Conservation (phyloP, 2,797 vertebrate species). For the Chrysolophus pictus region DNA sequence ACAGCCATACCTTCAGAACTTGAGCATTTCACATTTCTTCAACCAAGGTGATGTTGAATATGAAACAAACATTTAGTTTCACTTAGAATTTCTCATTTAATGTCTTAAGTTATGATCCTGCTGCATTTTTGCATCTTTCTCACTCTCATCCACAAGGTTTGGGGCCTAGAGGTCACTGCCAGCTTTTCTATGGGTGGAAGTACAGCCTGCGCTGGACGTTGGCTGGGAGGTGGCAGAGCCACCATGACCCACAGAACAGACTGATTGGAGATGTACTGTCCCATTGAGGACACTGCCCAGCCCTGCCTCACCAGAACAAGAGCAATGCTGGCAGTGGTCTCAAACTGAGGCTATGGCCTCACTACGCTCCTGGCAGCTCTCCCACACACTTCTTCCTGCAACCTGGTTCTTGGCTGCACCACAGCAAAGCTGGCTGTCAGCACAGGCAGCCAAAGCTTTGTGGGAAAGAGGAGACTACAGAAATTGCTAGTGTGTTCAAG, state of each 20-base stretch:
- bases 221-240: not conserved
- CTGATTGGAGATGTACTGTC: not conserved
- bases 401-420: too few relatives aligned
- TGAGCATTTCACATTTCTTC: not conserved
- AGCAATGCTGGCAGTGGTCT: not conserved
- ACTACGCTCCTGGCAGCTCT: not conserved
- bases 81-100: rapidly evolving
- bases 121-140: not conserved
- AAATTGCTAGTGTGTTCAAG: not conserved
- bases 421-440: not conserved
- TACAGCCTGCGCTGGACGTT: not conserved
- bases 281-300: rapidly evolving
- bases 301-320: not conserved
- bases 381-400: not conserved
- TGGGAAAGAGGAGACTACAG: rapidly evolving
- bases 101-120: not conserved
- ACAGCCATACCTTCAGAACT: not conserved
- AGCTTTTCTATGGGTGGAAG: not conserved
- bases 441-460: not conserved
- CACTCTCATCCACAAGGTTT: not conserved
- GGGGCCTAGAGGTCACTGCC: rapidly evolving
- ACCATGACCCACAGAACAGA: not conserved
- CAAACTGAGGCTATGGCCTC: not conserved
- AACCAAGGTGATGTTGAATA: not conserved
- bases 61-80: not conserved